Evolutionary conservation across 2,113 vertebrate species (phyloP).

Genomic region (Lanius collurio): DNA sequence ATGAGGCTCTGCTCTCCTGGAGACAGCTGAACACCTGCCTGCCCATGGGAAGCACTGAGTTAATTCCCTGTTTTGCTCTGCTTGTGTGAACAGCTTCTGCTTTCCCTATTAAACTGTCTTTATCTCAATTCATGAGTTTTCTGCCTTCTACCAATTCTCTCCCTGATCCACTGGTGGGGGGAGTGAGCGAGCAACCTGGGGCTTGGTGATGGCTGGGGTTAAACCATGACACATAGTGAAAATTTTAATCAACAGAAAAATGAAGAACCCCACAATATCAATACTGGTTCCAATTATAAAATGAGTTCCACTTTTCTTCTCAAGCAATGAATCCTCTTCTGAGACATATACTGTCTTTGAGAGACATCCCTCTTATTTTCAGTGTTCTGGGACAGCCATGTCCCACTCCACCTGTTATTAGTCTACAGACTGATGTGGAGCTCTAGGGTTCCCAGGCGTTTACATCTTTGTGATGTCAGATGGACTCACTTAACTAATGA

Average conservation of each 20-base stretch:
- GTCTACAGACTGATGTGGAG: not conserved
- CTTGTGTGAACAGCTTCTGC: not conserved
- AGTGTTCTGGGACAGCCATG: not conserved
- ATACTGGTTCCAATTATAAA: not conserved
- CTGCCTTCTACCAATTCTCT: not conserved
- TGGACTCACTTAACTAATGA: not conserved
- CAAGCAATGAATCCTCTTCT: not conserved
- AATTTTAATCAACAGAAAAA: not conserved
- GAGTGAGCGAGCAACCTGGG: rapidly evolving
- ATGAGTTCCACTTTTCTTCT: not conserved
- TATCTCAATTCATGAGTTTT: not conserved
- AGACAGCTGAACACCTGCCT: not conserved
- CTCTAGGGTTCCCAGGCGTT: not conserved
- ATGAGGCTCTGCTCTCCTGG: not conserved
- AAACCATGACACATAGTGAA: not conserved
- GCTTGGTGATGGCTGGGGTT: not conserved
- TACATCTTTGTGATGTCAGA: not conserved
- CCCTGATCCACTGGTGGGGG: not conserved
- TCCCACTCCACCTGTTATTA: not conserved
- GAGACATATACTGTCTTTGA: not conserved
- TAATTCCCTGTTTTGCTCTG: not conserved
- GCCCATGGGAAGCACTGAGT: not conserved
- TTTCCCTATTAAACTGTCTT: not conserved
- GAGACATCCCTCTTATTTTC: not conserved
- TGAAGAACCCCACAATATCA: not conserved